phyloP scores from a whole-genome alignment of 1,140 invertebrate genomes.

The Planococcus citri region DNA sequence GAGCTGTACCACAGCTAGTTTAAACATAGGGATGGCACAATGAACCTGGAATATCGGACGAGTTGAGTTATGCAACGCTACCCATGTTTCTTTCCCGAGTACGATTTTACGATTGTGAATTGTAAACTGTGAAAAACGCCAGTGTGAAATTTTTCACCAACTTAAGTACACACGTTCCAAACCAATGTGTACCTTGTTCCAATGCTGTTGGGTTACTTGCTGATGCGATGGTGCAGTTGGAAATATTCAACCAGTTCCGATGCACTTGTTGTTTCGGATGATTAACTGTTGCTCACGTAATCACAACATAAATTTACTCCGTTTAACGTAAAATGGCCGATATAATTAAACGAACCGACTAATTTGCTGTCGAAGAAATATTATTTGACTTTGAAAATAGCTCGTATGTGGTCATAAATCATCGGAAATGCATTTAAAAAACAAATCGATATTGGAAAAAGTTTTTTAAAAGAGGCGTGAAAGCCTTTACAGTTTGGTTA shows the following conservation, averaged over 20 bases:
- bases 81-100: too few relatives aligned
- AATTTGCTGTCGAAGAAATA: background rate
- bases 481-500: background rate
- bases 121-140: too few relatives aligned
- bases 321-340: background rate
- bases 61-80: too few relatives aligned
- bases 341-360: background rate
- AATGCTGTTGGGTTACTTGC: too few relatives aligned
- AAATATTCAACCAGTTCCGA: too few relatives aligned
- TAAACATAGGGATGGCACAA: too few relatives aligned
- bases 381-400: background rate
- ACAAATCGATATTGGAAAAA: background rate
- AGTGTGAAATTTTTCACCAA: too few relatives aligned
- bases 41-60: too few relatives aligned
- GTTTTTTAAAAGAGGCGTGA: background rate
- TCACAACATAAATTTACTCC: background rate
- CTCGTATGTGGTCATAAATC: background rate
- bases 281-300: background rate
- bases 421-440: background rate
- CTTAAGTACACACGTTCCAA: too few relatives aligned
- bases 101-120: too few relatives aligned
- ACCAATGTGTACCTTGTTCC: too few relatives aligned
- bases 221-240: background rate
- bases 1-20: background rate
- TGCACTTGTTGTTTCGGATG: background rate